phyloP scores from a whole-genome alignment of 2,113 vertebrate species.

The Oreocharis arfaki region DNA sequence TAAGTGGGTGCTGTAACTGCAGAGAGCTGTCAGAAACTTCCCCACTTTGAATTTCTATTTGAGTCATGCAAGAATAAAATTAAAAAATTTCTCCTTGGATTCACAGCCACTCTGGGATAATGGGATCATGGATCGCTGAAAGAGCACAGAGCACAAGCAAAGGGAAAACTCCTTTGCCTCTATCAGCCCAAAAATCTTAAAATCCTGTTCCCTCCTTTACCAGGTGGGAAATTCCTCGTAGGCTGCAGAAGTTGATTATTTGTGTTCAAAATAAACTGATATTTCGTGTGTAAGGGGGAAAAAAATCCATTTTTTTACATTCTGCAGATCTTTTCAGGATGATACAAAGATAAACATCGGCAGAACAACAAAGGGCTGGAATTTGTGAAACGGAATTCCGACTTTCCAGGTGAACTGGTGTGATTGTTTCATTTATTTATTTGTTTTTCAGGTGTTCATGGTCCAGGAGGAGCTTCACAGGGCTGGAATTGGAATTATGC shows the following conservation, averaged over 20 bases:
- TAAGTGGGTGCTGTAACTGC: neutral
- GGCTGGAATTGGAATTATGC: constrained; percentile 1
- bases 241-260: neutral
- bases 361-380: neutral
- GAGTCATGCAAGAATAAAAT: neutral
- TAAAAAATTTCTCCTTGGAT: neutral
- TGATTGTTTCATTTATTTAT: neutral
- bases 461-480: neutral
- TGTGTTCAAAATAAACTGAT: neutral
- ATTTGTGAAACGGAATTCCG: neutral
- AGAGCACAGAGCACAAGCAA: neutral
- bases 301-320: neutral
- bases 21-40: neutral
- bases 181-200: neutral
- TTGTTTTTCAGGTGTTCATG: neutral
- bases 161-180: neutral
- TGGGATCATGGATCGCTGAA: neutral
- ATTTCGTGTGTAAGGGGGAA: neutral
- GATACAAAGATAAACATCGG: neutral
- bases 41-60: neutral
- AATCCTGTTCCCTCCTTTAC: neutral
- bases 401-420: neutral
- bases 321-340: neutral
- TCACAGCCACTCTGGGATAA: neutral
- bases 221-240: neutral